These are phyloP conservation scores for Mesitornis unicolor DNA, from an alignment of 2,113 vertebrate species.

Conservation along the genomic window DNA sequence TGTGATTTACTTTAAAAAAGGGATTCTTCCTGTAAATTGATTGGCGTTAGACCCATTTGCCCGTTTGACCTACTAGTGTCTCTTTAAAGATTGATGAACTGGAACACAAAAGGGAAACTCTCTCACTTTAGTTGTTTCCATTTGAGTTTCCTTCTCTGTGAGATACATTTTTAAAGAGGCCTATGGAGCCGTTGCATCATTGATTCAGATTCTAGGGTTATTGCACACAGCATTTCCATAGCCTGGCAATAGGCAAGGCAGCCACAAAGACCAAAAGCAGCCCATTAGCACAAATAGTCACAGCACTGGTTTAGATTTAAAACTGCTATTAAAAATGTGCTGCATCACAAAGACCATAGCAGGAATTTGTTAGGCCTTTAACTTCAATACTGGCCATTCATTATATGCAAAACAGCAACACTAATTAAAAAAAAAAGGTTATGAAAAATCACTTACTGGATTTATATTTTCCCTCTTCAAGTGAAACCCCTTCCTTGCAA, in stretches of 20 bases:
- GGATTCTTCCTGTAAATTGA: slow-evolving; percentile 25
- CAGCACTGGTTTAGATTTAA: not conserved
- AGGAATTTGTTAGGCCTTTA: not conserved
- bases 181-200: not conserved
- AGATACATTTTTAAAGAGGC: not conserved
- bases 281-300: not conserved
- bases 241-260: not conserved
- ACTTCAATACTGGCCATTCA: slow-evolving; percentile 13
- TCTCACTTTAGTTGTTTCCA: slow-evolving; percentile 22
- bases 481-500: not conserved
- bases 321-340: not conserved
- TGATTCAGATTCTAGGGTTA: not conserved
- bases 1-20: slow-evolving; percentile 13
- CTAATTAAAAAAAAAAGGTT: not conserved
- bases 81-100: slow-evolving; percentile 64
- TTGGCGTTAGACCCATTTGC: slow-evolving; percentile 25
- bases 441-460: not conserved
- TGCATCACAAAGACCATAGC: not conserved
- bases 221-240: not conserved
- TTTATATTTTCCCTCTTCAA: not conserved
- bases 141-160: slow-evolving; percentile 7
- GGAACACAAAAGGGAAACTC: slow-evolving; percentile 49
- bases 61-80: slow-evolving; percentile 34
- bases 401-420: slow-evolving; percentile 13
- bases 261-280: not conserved